Evolutionary conservation across 1,140 invertebrate genomes (phyloP).

Genomic region (Orussus abietinus): DNA sequence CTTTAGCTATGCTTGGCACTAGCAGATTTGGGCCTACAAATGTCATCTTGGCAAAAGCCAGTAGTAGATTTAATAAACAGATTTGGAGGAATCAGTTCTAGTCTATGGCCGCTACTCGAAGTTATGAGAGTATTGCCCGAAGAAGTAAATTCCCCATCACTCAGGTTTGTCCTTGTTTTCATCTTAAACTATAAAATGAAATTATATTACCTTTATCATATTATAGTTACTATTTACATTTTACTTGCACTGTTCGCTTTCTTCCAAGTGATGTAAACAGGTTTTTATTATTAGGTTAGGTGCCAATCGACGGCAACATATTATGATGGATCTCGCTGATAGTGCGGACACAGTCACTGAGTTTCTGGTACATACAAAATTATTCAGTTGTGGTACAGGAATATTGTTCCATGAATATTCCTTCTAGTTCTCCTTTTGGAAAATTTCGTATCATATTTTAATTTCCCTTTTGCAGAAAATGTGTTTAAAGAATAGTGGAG

Average conservation of each 20-base stretch:
- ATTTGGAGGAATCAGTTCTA: conserved; percentile 61
- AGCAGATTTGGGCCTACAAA: conserved; percentile 91
- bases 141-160: conserved; percentile 80
- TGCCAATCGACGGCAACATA: conserved; percentile 81
- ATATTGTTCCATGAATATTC: neutral
- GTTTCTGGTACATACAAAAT: conserved; percentile 67
- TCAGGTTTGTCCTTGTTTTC: conserved; percentile 51
- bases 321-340: conserved; percentile 71
- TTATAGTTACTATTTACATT: conserved; percentile 3
- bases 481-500: conserved; percentile 60
- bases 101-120: conserved; percentile 80
- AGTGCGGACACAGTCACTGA: conserved; percentile 66
- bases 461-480: conserved; percentile 54
- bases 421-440: conserved; percentile 3
- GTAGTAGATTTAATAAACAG: conserved; percentile 78
- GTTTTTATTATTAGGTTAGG: conserved; percentile 63
- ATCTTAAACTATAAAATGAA: neutral
- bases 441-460: too few species aligned
- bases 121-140: conserved; percentile 93
- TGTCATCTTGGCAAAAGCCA: conserved; percentile 88
- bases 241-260: too few species aligned
- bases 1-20: conserved; percentile 81
- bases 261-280: too few species aligned
- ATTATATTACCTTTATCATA: conserved; percentile 1
- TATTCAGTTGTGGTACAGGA: neutral